Conservation (phyloP, 2,888 invertebrate genomes). For the Spisula subtruncata region DNA sequence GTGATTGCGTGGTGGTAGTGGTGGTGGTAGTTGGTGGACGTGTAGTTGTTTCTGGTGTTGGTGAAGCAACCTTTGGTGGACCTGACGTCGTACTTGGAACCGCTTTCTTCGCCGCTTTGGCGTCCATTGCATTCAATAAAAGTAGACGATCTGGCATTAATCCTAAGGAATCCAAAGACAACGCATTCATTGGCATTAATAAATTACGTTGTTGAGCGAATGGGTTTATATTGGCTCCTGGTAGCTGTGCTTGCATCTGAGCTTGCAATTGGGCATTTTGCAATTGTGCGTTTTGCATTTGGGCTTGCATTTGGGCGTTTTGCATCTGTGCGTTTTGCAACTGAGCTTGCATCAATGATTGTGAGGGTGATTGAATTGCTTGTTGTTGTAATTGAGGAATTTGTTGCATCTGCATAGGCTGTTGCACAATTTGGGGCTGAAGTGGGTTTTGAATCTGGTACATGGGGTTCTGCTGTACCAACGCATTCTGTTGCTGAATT, state of each 20-base stretch:
- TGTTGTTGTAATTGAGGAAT: background rate
- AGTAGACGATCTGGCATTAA: conserved; percentile 4
- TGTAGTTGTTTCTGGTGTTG: conserved; percentile 6
- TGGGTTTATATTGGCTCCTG: background rate
- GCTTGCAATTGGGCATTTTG: background rate
- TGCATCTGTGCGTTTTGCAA: background rate
- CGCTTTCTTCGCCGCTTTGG: background rate
- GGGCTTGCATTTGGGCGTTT: too few relatives aligned
- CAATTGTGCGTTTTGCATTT: background rate
- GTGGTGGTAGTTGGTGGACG: conserved; percentile 10
- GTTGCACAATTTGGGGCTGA: background rate
- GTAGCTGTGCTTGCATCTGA: background rate
- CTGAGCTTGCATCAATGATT: too few relatives aligned
- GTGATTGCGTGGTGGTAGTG: background rate
- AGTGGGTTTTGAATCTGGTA: background rate
- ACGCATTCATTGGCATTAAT: conserved; percentile 27
- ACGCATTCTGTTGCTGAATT: background rate
- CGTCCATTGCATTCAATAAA: background rate
- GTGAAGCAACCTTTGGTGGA: background rate
- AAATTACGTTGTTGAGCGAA: background rate
- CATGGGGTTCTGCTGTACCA: background rate
- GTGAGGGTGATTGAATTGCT: background rate
- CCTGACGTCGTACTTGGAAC: background rate
- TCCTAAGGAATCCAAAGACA: background rate
- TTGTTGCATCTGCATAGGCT: background rate